phyloP scores from a whole-genome alignment of 2,797 vertebrate species.

The Eurystomus glaucurus region DNA sequence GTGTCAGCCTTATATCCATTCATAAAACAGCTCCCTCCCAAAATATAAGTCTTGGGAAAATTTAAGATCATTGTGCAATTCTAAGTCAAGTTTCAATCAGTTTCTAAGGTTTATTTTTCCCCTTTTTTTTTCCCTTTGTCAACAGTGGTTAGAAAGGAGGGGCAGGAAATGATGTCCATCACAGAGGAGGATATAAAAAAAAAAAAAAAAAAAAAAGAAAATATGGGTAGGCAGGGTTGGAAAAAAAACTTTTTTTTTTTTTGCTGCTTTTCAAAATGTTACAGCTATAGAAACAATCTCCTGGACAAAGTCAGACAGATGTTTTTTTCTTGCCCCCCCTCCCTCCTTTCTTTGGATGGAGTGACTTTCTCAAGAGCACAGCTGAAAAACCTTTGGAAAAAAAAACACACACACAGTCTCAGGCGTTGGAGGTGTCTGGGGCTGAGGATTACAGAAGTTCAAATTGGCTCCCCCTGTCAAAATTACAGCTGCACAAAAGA shows the following conservation, averaged over 20 bases:
- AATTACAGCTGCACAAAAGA: slow-evolving; percentile 86
- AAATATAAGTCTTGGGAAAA: slow-evolving; percentile 83
- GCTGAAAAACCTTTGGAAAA: slow-evolving; percentile 82
- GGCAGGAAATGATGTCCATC: slow-evolving; percentile 75
- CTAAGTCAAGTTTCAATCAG: slow-evolving; percentile 68
- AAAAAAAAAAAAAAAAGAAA: slow-evolving; percentile 69
- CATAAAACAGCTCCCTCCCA: slow-evolving; percentile 84
- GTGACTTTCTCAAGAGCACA: slow-evolving; percentile 81
- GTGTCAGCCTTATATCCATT: slow-evolving; percentile 85
- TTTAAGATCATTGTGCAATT: slow-evolving; percentile 79
- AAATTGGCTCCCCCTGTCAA: slow-evolving; percentile 79
- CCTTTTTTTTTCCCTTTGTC: not conserved
- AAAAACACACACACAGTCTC: slow-evolving; percentile 68
- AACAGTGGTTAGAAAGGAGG: slow-evolving; percentile 72
- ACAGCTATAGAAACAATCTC: slow-evolving; percentile 79
- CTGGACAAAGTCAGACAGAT: slow-evolving; percentile 76
- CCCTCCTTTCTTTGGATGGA: slow-evolving; percentile 68
- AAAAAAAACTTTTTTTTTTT: slow-evolving; percentile 68
- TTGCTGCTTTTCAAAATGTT: slow-evolving; percentile 66
- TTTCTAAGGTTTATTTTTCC: slow-evolving; percentile 64
- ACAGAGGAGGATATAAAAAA: slow-evolving; percentile 67
- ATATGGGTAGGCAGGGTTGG: slow-evolving; percentile 60
- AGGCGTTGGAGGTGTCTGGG: slow-evolving; percentile 83
- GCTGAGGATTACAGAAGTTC: slow-evolving; percentile 85
- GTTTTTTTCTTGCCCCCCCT: slow-evolving; percentile 39